Percentiles rank a stretch among this genome's conserved stretches.
Evolutionary conservation across 2,113 vertebrate genomes (phyloP).

Genomic region (Pedionomus torquatus): DNA sequence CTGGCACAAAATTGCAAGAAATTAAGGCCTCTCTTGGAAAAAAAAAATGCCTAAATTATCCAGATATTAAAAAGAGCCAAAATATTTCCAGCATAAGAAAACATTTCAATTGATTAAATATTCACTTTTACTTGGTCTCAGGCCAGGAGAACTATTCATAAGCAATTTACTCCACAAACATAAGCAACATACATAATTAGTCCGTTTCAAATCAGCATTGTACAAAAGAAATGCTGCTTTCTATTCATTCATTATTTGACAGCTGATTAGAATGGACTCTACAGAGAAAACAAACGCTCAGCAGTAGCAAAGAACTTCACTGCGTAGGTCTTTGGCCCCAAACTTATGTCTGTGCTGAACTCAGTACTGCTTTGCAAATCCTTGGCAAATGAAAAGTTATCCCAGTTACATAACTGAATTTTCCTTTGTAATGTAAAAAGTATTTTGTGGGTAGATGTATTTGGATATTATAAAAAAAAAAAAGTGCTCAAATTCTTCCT

Average conservation of each 20-base stretch:
- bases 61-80: background rate
- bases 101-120: background rate
- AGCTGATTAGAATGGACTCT: background rate
- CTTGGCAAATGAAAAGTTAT: slow-evolving; percentile 25
- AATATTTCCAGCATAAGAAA: background rate
- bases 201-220: background rate
- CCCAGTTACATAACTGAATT: slow-evolving; percentile 51
- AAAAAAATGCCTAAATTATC: background rate
- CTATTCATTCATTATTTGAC: slow-evolving; percentile 14
- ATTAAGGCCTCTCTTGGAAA: background rate
- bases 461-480: background rate
- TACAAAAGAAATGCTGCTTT: background rate
- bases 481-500: background rate
- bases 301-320: slow-evolving; percentile 26
- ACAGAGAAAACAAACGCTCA: slow-evolving; percentile 22
- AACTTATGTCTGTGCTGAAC: slow-evolving; percentile 9
- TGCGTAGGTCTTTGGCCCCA: slow-evolving; percentile 25
- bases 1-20: background rate
- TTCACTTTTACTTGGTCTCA: background rate
- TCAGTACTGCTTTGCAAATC: slow-evolving; percentile 23
- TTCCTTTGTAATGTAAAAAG: slow-evolving; percentile 58
- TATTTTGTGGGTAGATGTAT: slow-evolving; percentile 56
- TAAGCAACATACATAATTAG: background rate
- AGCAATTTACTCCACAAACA: background rate
- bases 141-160: background rate